A percentile compares a stretch with the other conserved stretches of the same genome.
Evolutionary conservation across 2,888 invertebrate species (phyloP).

Genomic region (Odontothrips loti): DNA sequence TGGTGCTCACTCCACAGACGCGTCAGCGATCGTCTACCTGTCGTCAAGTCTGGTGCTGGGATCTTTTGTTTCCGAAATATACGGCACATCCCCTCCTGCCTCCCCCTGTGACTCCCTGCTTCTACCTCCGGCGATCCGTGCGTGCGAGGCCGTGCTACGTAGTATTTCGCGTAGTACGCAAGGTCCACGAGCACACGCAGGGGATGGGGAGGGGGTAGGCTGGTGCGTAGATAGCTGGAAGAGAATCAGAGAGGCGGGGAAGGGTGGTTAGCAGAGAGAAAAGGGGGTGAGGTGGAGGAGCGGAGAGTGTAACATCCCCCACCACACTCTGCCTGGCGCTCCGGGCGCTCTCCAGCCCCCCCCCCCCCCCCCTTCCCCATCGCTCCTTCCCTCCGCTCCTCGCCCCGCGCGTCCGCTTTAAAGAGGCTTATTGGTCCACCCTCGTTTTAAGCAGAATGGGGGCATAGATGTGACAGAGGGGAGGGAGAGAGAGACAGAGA

Average conservation of each 20-base stretch:
- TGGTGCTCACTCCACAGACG: no score
- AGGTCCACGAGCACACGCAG: background rate
- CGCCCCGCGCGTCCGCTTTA: background rate
- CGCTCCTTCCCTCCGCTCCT: background rate
- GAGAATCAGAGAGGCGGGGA: constrained; percentile 31
- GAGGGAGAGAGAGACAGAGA: constrained; percentile 32
- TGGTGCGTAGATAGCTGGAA: constrained; percentile 29
- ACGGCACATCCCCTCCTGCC: no score
- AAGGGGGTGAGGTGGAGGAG: background rate
- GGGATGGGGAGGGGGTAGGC: constrained; percentile 27
- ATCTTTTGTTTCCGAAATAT: no score
- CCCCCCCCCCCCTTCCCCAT: background rate
- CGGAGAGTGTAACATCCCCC: background rate
- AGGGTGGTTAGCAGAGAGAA: background rate
- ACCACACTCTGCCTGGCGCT: background rate
- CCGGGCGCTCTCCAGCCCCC: background rate
- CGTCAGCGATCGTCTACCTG: no score
- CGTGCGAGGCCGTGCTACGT: no score
- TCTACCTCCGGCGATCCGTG: no score
- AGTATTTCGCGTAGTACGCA: no score
- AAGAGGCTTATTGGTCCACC: constrained; percentile 6
- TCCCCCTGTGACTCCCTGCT: no score
- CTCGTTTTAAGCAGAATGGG: background rate
- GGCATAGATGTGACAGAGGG: background rate
- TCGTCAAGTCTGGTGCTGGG: no score